Percentiles rank a stretch among this genome's conserved stretches.
Conservation (phyloP, 2,888 invertebrate species). For the Peribatodes rhomboidaria region DNA sequence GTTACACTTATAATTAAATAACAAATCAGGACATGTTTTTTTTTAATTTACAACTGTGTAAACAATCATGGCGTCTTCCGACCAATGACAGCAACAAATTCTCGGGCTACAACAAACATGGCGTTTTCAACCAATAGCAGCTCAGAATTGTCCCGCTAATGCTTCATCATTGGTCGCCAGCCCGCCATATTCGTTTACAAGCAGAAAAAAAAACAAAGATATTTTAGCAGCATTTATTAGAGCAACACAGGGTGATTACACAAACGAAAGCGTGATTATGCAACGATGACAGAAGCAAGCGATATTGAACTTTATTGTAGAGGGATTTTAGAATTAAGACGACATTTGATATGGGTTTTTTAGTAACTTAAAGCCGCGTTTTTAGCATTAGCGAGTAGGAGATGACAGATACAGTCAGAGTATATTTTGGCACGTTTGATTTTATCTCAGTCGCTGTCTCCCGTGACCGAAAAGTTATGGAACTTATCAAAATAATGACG, state of each 20-base stretch:
- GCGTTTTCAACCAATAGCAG: too few relatives aligned
- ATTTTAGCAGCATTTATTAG: constrained; percentile 58
- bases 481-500: too few relatives aligned
- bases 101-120: too few relatives aligned
- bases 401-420: too few relatives aligned
- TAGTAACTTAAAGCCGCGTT: neutral
- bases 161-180: too few relatives aligned
- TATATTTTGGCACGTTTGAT: too few relatives aligned
- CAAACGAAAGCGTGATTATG: constrained; percentile 53
- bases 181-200: too few relatives aligned
- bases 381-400: neutral
- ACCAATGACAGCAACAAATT: too few relatives aligned
- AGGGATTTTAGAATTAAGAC: neutral
- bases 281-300: constrained; percentile 42
- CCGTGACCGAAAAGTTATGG: too few relatives aligned
- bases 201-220: constrained; percentile 38
- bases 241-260: constrained; percentile 58
- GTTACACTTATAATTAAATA: neutral
- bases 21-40: neutral
- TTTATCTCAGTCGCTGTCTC: too few relatives aligned
- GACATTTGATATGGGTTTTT: neutral
- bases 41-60: too few relatives aligned
- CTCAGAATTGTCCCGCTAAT: too few relatives aligned
- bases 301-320: neutral
- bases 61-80: neutral